A percentile compares a stretch with the other conserved stretches of the same genome.
Conservation (phyloP, 2,113 vertebrate species). For the rat (Rattus norvegicus) region DNA sequence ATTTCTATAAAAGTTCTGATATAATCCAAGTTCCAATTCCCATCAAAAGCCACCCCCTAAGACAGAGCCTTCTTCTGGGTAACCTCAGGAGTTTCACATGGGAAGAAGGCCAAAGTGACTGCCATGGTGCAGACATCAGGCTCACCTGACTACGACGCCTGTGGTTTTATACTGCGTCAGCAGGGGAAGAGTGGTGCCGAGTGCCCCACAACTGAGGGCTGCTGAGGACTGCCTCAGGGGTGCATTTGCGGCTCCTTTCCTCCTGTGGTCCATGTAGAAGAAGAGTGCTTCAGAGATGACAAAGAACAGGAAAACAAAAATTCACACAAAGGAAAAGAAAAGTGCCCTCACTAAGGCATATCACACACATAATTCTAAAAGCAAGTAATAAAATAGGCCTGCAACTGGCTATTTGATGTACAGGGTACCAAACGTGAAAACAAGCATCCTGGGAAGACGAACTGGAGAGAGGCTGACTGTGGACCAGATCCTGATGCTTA, state of each 20-base stretch:
- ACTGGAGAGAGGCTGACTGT: constrained; percentile 79
- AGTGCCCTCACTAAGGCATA: constrained; percentile 74
- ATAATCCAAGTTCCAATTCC: constrained; percentile 37
- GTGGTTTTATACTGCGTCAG: constrained; percentile 75
- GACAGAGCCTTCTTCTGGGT: constrained; percentile 55
- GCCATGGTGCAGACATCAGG: constrained; percentile 77
- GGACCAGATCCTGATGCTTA: constrained; percentile 68
- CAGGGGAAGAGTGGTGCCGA: constrained; percentile 75
- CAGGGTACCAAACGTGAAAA: constrained; percentile 1
- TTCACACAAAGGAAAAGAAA: constrained; percentile 82
- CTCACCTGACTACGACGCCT: constrained; percentile 80
- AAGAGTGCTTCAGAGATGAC: constrained; percentile 82
- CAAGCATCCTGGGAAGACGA: constrained; percentile 69
- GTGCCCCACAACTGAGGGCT: constrained; percentile 76
- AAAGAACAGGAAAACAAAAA: constrained; percentile 84
- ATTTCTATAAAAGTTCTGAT: constrained; percentile 39
- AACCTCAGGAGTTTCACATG: constrained; percentile 37
- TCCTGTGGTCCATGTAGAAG: constrained; percentile 80
- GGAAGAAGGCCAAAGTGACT: constrained; percentile 77
- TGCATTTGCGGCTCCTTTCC: constrained; percentile 77
- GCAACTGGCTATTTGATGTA: constrained; percentile 20
- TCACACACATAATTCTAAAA: constrained; percentile 69
- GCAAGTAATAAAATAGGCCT: constrained; percentile 59
- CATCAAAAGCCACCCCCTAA: constrained; percentile 62
- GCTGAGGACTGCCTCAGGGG: constrained; percentile 77